A percentile compares a stretch with the other conserved stretches of the same genome.
These are phyloP conservation scores for Oxystoma pomonae DNA, from an alignment of 2,888 invertebrate species.

Conservation along the genomic window DNA sequence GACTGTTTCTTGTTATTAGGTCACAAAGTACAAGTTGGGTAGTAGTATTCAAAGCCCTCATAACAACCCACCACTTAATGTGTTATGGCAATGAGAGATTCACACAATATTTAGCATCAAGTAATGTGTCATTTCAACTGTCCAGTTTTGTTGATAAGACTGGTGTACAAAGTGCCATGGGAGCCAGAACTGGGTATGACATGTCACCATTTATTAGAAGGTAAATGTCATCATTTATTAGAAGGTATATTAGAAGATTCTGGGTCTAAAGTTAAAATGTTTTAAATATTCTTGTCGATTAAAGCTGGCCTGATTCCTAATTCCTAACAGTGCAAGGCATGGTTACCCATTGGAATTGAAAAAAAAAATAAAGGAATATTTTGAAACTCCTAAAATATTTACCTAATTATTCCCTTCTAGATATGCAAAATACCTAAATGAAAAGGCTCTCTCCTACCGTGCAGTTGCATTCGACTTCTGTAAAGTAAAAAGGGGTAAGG, in stretches of 20 bases:
- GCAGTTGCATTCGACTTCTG: slow-evolving; percentile 99
- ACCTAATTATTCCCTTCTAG: no score
- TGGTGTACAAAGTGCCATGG: slow-evolving; percentile 87
- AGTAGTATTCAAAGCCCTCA: slow-evolving; percentile 96
- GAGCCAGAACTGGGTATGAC: slow-evolving; percentile 77
- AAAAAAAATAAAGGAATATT: no score
- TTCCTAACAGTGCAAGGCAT: no score
- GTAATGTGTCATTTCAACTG: slow-evolving; percentile 98
- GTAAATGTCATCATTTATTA: slow-evolving; percentile 12
- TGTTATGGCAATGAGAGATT: slow-evolving; percentile 99
- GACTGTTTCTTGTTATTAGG: slow-evolving; percentile 16
- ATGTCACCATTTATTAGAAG: slow-evolving; percentile 99
- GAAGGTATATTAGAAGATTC: no score
- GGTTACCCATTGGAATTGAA: no score
- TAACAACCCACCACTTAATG: slow-evolving; percentile 98
- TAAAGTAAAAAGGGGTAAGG: slow-evolving; percentile 98
- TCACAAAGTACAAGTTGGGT: slow-evolving; percentile 99
- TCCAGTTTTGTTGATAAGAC: slow-evolving; percentile 97
- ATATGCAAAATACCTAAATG: slow-evolving; percentile 98
- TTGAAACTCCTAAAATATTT: no score
- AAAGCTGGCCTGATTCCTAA: no score
- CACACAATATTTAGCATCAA: slow-evolving; percentile 99
- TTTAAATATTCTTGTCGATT: no score
- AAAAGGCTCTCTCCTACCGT: slow-evolving; percentile 97
- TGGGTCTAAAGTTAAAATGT: no score